Conservation (phyloP, 2,888 invertebrate species). For the Drosophila pegasa region DNA sequence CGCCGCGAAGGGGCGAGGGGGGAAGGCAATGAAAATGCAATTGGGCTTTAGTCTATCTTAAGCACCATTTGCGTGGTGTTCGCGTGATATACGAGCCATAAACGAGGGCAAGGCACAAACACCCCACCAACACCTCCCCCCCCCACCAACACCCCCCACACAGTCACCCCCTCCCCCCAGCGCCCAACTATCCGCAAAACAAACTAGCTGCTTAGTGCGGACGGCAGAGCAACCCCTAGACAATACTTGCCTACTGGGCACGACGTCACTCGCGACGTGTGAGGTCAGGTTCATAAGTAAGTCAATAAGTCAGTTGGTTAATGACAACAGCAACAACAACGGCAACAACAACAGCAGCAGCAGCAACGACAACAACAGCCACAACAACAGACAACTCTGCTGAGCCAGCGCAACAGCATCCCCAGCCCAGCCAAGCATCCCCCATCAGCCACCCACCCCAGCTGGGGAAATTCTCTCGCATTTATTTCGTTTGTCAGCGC, state of each 20-base stretch:
- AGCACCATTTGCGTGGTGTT: constrained; percentile 57
- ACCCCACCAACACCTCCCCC: neutral
- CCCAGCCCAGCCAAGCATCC: neutral
- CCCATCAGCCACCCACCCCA: neutral
- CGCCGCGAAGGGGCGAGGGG: constrained; percentile 21
- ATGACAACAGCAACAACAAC: constrained; percentile 58
- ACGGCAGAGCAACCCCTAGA: constrained; percentile 28
- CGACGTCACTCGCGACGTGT: constrained; percentile 55
- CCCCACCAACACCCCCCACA: neutral
- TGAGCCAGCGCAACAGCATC: constrained; percentile 27
- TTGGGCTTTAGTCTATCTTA: constrained; percentile 57
- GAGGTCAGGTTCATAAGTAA: constrained; percentile 80
- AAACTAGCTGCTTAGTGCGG: constrained; percentile 24
- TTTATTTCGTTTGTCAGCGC: constrained; percentile 44
- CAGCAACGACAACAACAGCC: constrained; percentile 38
- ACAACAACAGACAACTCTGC: constrained; percentile 17
- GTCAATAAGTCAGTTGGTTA: constrained; percentile 77
- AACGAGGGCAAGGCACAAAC: constrained; percentile 27
- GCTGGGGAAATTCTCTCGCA: constrained; percentile 62
- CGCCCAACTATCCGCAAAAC: neutral
- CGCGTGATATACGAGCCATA: constrained; percentile 66
- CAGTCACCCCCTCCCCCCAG: no score
- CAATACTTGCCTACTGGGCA: constrained; percentile 39
- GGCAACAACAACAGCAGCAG: constrained; percentile 40
- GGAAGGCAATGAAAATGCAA: constrained; percentile 57